phyloP scores from a whole-genome alignment of 2,113 vertebrate species.

The Pseudolaguvia tuberculata region DNA sequence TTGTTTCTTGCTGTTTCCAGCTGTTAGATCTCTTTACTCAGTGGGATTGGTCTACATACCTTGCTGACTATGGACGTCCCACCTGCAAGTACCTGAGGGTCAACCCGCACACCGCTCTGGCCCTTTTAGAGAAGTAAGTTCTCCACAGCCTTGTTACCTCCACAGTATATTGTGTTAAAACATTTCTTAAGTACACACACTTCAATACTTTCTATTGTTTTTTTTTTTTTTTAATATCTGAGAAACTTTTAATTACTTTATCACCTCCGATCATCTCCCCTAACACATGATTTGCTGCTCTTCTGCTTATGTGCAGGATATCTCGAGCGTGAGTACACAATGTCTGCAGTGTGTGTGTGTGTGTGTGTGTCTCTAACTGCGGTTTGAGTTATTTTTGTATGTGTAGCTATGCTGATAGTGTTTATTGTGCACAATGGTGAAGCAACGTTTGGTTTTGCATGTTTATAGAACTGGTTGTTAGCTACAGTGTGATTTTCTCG shows the following conservation, averaged over 20 bases:
- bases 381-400: slow-evolving; percentile 4
- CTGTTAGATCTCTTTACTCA: slow-evolving; percentile 92
- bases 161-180: not conserved
- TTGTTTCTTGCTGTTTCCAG: slow-evolving; percentile 55
- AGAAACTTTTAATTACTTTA: not conserved
- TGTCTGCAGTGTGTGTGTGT: slow-evolving; percentile 22
- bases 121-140: slow-evolving; percentile 91
- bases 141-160: not conserved
- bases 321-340: slow-evolving; percentile 49
- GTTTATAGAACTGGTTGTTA: slow-evolving; percentile 13
- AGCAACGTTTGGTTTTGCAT: slow-evolving; percentile 20
- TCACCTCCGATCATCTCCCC: not conserved
- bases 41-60: slow-evolving; percentile 95
- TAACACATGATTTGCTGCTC: not conserved
- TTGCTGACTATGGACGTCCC: slow-evolving; percentile 90
- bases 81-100: slow-evolving; percentile 91
- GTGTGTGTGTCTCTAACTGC: not conserved
- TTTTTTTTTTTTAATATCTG: not conserved
- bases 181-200: not conserved
- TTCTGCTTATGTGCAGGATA: slow-evolving; percentile 44
- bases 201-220: not conserved
- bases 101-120: slow-evolving; percentile 84
- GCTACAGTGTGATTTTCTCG: not conserved
- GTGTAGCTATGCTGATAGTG: slow-evolving; percentile 10
- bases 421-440: slow-evolving; percentile 2